Evolutionary conservation across 2,113 vertebrate species (phyloP).

Genomic region (Oreochromis aureus): DNA sequence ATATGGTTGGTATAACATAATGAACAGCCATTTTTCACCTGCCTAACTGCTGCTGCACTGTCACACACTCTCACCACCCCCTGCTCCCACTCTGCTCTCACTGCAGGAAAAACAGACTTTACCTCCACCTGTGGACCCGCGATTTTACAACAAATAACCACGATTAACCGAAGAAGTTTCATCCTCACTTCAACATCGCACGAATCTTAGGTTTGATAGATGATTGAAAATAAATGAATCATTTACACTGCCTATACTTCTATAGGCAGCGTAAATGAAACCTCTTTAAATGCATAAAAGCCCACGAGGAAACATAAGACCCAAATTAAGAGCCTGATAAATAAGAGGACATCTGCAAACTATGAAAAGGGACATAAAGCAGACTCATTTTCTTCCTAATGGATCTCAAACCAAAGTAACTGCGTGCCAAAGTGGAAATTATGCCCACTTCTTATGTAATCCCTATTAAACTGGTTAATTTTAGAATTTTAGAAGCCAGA

Average conservation of each 20-base stretch:
- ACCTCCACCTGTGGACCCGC: not conserved
- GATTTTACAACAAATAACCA: not conserved
- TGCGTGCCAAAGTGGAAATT: not conserved
- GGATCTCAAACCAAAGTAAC: not conserved
- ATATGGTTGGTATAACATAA: constrained; percentile 56
- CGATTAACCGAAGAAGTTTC: not conserved
- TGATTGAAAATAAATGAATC: not conserved
- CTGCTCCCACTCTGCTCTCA: not conserved
- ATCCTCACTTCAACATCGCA: accelerated
- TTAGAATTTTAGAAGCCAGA: not conserved
- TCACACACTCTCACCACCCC: not conserved
- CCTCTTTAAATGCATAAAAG: not conserved
- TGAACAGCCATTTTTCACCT: constrained; percentile 63
- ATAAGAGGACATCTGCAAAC: not conserved
- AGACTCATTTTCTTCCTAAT: not conserved
- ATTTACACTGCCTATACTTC: no score
- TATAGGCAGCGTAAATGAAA: accelerated
- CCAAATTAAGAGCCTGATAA: not conserved
- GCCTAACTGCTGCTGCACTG: constrained; percentile 28
- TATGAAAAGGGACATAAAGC: not conserved
- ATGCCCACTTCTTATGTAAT: not conserved
- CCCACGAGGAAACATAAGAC: not conserved
- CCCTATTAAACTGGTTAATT: not conserved
- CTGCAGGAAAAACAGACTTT: not conserved
- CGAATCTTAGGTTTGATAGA: not conserved